A percentile compares a stretch with the other conserved stretches of the same genome.
phyloP scores from a whole-genome alignment of 2,797 vertebrate genomes.

The Pseudocheirus occidentalis region DNA sequence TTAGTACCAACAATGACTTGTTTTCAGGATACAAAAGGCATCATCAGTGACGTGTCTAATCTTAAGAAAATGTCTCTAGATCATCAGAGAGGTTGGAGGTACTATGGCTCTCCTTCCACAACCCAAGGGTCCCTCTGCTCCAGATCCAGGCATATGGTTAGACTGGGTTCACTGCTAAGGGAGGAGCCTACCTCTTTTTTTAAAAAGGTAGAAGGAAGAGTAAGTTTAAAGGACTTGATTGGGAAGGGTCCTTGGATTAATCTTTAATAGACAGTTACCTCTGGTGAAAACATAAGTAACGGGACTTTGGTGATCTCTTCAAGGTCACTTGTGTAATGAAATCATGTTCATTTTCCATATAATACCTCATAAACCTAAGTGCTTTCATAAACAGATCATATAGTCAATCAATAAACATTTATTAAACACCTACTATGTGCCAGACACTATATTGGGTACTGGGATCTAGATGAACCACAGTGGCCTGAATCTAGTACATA shows the following conservation, averaged over 20 bases:
- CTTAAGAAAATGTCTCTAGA: neutral
- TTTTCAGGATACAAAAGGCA: neutral
- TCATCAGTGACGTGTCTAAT: neutral
- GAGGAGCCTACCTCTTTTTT: neutral
- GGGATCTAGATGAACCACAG: neutral
- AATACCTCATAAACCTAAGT: conserved; percentile 18
- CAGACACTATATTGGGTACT: neutral
- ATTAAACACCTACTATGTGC: neutral
- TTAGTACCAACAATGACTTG: neutral
- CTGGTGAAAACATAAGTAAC: neutral
- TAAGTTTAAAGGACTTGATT: neutral
- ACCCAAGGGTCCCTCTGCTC: neutral
- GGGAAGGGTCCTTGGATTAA: neutral
- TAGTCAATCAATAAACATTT: neutral
- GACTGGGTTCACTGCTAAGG: neutral
- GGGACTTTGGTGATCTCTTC: neutral
- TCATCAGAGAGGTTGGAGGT: neutral
- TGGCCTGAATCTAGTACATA: neutral
- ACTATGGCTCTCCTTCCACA: neutral
- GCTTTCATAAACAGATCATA: conserved; percentile 12
- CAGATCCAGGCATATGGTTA: neutral
- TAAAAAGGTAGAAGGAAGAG: neutral
- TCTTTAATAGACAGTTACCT: neutral
- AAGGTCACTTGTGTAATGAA: neutral
- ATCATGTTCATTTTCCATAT: neutral